Evolutionary conservation across 2,113 vertebrate genomes (phyloP), one percentile per base, ranked within the genome.

Genomic region (Leucoraja erinaceus): DNA sequence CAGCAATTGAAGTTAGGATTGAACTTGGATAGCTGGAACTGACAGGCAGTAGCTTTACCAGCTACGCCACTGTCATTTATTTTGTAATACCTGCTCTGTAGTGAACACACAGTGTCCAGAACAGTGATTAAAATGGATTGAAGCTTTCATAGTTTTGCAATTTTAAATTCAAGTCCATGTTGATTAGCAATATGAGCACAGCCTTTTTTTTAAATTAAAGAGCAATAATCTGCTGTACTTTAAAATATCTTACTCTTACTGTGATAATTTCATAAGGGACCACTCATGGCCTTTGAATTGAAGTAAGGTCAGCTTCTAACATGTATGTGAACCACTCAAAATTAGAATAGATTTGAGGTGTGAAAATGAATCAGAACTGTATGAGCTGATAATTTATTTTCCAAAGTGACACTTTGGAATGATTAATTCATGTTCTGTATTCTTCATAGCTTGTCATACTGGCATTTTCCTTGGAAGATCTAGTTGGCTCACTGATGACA

Each of bases 241-340:
- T 9, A 74, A 91, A 74, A 91, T 72, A 74, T 14, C 33, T 91
- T 66, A 66, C 38, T 54, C 7, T 91, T 33, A 11, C 88, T 25
- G 66, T 72, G 66, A 25, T 91, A 38, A 90, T 91, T 72, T 74
- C 33, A 91, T 91, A 11, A 91, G 90, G 90, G 68, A 74, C 38
- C 4, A 74, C 66, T 91, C 72, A 68, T 47, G 31, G 31, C 1
- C 47, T 31, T 70, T 91, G 33, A 91, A 25, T 12, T 72, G 68
- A 47, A 91, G 20, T 47, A 22, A 63, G 12, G 59, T 88, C 5
- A 31, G 14, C 63, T 31, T n/a, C 61, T 47, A 72, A 91, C 66
- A 11, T 47, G 70, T 72, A 11, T 9, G 38, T 31, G 63, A 63
- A n/a, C 81, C 11, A 25, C 8, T 72, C 31, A 31, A 91, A 72